These are phyloP conservation scores for Cepaea nemoralis DNA, from an alignment of 1,140 invertebrate species.

Conservation along the genomic window DNA sequence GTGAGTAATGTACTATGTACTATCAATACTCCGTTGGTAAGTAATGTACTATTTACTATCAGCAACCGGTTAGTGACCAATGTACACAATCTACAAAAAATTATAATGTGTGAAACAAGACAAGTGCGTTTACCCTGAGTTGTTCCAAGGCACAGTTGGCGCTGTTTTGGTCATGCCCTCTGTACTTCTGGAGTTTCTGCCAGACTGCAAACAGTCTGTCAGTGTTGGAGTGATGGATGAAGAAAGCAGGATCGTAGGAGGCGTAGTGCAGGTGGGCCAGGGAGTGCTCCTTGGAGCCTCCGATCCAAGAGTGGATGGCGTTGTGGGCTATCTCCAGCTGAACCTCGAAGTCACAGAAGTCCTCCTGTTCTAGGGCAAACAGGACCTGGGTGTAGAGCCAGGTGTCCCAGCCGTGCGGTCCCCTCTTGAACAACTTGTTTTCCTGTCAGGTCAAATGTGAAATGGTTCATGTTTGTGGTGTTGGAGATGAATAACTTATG, in stretches of 20 bases:
- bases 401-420: conserved; percentile 44
- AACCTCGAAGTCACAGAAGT: conserved; percentile 53
- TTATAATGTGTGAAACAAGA: too few relatives aligned
- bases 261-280: conserved; percentile 50
- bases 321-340: conserved; percentile 53
- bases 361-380: conserved; percentile 49
- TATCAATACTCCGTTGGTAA: too few relatives aligned
- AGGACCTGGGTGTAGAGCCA: conserved; percentile 45
- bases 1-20: too few relatives aligned
- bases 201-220: conserved; percentile 51
- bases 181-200: conserved; percentile 48
- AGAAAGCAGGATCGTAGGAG: conserved; percentile 49
- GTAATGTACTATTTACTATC: too few relatives aligned
- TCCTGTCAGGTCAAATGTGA: neutral
- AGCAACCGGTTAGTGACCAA: too few relatives aligned
- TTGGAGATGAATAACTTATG: too few relatives aligned
- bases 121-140: conserved; percentile 32
- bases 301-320: conserved; percentile 48
- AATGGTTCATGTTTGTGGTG: too few relatives aligned
- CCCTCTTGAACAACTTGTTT: conserved; percentile 20
- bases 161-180: conserved; percentile 43
- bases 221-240: conserved; percentile 46
- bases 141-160: conserved; percentile 49
- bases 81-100: too few relatives aligned
- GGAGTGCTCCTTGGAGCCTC: conserved; percentile 42